These are phyloP conservation scores for Chrysodeixis includens DNA, from an alignment of 2,888 invertebrate species.

Conservation along the genomic window DNA sequence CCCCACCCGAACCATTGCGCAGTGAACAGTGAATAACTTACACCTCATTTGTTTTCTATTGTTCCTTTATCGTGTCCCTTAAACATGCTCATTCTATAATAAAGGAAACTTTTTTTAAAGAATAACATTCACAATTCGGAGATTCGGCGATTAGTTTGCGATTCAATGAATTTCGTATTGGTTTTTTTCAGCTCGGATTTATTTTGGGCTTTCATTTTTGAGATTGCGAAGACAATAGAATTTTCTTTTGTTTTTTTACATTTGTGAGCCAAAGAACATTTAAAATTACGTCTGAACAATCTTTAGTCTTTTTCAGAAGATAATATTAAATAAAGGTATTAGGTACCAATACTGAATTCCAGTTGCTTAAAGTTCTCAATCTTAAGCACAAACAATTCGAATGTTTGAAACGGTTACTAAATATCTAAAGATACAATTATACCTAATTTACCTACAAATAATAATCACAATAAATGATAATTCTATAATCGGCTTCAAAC, in stretches of 20 bases:
- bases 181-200: conserved; percentile 4
- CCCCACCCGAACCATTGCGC: conserved; percentile 63
- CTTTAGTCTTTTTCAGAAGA: no score
- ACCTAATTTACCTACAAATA: no score
- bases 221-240: neutral
- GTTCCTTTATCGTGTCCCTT: conserved; percentile 75
- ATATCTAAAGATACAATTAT: no score
- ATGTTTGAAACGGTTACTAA: no score
- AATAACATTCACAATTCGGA: conserved; percentile 53
- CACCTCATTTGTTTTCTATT: conserved; percentile 83
- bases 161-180: conserved; percentile 43
- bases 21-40: conserved; percentile 75
- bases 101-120: conserved; percentile 52
- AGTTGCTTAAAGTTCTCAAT: no score
- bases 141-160: conserved; percentile 48
- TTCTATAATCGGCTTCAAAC: conserved; percentile 21
- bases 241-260: neutral
- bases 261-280: neutral
- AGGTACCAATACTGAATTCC: no score
- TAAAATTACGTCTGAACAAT: neutral
- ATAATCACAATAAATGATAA: conserved; percentile 11
- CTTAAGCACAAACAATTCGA: no score
- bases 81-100: conserved; percentile 58
- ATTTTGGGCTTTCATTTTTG: neutral
- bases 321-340: no score